These are phyloP conservation scores for Crocodylus rhombifer DNA, from an alignment of 2,797 vertebrate genomes.

Conservation along the genomic window DNA sequence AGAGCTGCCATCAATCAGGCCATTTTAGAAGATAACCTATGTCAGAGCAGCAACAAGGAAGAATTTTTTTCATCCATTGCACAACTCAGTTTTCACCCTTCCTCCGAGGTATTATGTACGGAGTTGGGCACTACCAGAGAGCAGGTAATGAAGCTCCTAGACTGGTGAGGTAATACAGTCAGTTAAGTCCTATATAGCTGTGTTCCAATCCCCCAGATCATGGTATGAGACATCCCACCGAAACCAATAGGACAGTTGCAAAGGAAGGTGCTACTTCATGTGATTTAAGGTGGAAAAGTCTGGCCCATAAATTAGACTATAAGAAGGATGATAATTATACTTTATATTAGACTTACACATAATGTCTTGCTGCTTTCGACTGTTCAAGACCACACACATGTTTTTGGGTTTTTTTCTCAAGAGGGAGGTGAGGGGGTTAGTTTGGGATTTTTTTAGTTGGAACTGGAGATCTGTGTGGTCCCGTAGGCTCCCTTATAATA, in stretches of 20 bases:
- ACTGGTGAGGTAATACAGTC: slow-evolving; percentile 49
- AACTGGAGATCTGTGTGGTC: slow-evolving; percentile 84
- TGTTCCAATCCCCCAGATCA: slow-evolving; percentile 74
- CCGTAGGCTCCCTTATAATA: slow-evolving; percentile 82
- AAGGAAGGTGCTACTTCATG: slow-evolving; percentile 72
- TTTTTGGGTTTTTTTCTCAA: slow-evolving; percentile 50
- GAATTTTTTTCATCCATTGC: background rate
- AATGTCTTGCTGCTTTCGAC: slow-evolving; percentile 72
- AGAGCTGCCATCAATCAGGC: background rate
- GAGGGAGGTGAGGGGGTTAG: slow-evolving; percentile 69
- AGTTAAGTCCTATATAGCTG: slow-evolving; percentile 69
- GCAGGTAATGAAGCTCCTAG: background rate
- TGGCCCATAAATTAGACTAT: slow-evolving; percentile 75
- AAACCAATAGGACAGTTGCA: slow-evolving; percentile 69
- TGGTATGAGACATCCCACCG: slow-evolving; percentile 66
- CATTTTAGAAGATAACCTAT: background rate
- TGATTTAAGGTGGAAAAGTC: slow-evolving; percentile 76
- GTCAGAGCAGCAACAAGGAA: background rate
- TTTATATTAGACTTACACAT: slow-evolving; percentile 80
- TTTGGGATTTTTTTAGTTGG: slow-evolving; percentile 78
- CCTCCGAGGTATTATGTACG: background rate
- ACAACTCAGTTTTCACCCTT: background rate
- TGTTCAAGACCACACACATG: slow-evolving; percentile 81
- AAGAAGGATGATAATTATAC: slow-evolving; percentile 81
- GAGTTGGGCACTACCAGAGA: background rate